Evolutionary conservation across 2,113 vertebrate genomes (phyloP).

Genomic region (Microcebus ravelobensis): DNA sequence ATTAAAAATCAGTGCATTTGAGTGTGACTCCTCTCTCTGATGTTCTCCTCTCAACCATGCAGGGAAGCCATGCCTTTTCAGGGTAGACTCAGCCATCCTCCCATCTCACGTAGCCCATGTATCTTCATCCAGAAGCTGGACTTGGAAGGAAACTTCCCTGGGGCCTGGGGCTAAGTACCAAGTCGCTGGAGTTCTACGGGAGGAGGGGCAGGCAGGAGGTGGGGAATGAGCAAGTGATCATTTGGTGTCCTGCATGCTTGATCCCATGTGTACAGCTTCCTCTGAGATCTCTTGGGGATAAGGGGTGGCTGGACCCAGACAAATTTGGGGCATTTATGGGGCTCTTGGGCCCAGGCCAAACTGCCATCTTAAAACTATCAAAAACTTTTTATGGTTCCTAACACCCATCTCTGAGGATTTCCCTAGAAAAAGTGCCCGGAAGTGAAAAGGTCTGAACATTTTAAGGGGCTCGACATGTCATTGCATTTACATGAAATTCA

Average conservation of each 20-base stretch:
- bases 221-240: background rate
- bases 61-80: background rate
- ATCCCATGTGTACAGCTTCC: background rate
- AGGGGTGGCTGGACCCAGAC: background rate
- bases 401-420: background rate
- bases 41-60: background rate
- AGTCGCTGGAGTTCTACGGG: background rate
- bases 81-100: background rate
- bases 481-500: background rate
- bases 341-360: background rate
- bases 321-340: background rate
- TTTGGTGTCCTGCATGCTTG: rapidly evolving
- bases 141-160: background rate
- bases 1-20: background rate
- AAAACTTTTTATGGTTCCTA: background rate
- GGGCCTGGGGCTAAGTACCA: background rate
- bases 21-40: background rate
- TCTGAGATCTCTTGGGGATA: background rate
- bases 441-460: background rate
- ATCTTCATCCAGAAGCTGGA: background rate
- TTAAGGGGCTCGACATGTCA: background rate
- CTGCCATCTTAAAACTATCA: background rate
- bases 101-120: background rate
- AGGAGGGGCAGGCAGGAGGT: background rate
- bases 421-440: background rate